phyloP scores from a whole-genome alignment of 1,140 invertebrate species.

The Lasioglossum baleicum region DNA sequence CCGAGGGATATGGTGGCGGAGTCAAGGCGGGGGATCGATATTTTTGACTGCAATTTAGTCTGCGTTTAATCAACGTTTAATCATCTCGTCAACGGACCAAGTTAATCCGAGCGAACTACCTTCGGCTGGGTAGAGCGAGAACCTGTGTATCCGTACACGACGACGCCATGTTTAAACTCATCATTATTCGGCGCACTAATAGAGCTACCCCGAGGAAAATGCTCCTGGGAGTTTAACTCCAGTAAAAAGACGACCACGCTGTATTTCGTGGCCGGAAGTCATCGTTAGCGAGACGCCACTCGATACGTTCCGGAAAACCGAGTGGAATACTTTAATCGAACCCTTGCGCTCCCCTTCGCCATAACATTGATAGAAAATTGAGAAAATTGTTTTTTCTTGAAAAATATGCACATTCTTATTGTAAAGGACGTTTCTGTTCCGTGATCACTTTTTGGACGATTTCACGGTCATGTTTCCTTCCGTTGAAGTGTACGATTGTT shows the following conservation, averaged over 20 bases:
- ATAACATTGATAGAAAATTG: no score
- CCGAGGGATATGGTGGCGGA: constrained; percentile 12
- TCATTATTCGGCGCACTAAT: constrained; percentile 66
- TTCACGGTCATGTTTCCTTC: no score
- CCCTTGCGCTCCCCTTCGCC: no score
- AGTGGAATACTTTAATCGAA: not conserved
- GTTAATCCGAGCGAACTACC: constrained; percentile 71
- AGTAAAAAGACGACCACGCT: constrained; percentile 54
- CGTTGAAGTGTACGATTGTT: no score
- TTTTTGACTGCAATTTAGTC: constrained; percentile 76
- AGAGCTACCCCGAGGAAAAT: constrained; percentile 57
- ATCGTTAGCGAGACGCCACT: not conserved
- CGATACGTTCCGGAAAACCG: not conserved
- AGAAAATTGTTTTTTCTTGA: no score
- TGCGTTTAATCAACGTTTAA: constrained; percentile 77
- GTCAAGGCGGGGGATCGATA: constrained; percentile 68
- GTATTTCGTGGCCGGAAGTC: constrained; percentile 18
- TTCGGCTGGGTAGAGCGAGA: constrained; percentile 53
- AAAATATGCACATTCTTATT: no score
- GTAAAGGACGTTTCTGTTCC: no score
- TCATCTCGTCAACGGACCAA: constrained; percentile 72
- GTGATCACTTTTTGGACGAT: no score
- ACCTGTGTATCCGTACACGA: constrained; percentile 60
- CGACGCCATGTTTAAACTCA: constrained; percentile 72
- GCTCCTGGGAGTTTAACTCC: constrained; percentile 46